phyloP scores from a whole-genome alignment of 2,888 invertebrate genomes.

The Cataglyphis rosenhaueri region DNA sequence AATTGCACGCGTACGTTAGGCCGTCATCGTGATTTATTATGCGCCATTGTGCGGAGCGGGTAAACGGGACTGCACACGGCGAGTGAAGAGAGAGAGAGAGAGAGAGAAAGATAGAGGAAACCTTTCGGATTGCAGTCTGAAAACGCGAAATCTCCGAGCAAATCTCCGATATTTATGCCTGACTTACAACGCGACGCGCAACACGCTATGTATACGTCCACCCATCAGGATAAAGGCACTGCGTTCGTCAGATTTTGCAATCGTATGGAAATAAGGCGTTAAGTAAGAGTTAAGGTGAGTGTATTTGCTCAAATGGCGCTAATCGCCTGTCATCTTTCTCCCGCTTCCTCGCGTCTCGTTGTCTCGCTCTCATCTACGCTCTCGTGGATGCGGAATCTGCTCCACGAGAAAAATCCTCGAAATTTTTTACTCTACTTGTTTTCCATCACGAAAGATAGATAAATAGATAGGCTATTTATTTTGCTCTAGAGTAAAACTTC shows the following conservation, averaged over 20 bases:
- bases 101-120: conserved; percentile 26
- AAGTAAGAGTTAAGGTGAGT: conserved; percentile 77
- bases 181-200: conserved; percentile 62
- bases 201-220: conserved; percentile 63
- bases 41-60: conserved; percentile 47
- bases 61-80: conserved; percentile 17
- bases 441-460: neutral
- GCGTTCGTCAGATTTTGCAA: conserved; percentile 77
- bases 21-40: conserved; percentile 55
- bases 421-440: neutral
- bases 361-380: conserved; percentile 13
- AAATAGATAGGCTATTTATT: neutral
- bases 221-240: conserved; percentile 62
- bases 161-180: conserved; percentile 66
- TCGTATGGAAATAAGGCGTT: conserved; percentile 81
- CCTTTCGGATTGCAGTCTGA: conserved; percentile 12
- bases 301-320: conserved; percentile 79
- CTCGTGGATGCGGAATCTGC: conserved; percentile 27
- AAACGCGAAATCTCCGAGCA: conserved; percentile 53
- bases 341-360: conserved; percentile 41
- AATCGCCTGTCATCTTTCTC: conserved; percentile 57
- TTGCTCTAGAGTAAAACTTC: neutral
- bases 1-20: conserved; percentile 27
- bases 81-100: conserved; percentile 11
- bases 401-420: conserved; percentile 16